Evolutionary conservation across 2,797 vertebrate genomes (phyloP).

Genomic region (Lutjanus argentimaculatus): DNA sequence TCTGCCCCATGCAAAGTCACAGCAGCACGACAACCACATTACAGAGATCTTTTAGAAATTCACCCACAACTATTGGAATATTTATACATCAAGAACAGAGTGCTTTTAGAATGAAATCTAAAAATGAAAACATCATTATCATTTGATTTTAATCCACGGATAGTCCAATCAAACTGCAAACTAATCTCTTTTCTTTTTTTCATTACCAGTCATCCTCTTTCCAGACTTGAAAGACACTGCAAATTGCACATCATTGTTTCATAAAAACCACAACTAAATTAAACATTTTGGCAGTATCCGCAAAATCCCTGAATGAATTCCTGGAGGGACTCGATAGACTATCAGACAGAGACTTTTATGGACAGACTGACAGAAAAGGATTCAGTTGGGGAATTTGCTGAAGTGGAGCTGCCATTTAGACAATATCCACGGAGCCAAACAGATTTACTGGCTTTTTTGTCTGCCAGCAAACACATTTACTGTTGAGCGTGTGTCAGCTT

Average conservation of each 20-base stretch:
- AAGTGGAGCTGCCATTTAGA: slow-evolving; percentile 77
- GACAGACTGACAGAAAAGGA: slow-evolving; percentile 62
- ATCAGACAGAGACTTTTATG: slow-evolving; percentile 71
- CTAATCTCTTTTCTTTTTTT: slow-evolving; percentile 19
- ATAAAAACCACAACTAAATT: slow-evolving; percentile 61
- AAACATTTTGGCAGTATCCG: slow-evolving; percentile 65
- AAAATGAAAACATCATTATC: slow-evolving; percentile 15
- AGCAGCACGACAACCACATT: slow-evolving; percentile 9
- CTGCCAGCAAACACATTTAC: slow-evolving; percentile 76
- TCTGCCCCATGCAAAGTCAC: slow-evolving; percentile 66
- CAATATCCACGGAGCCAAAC: slow-evolving; percentile 74
- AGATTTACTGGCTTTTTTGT: slow-evolving; percentile 76
- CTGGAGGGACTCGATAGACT: slow-evolving; percentile 60
- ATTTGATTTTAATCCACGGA: slow-evolving; percentile 2
- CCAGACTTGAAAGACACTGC: slow-evolving; percentile 45
- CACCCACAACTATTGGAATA: background rate
- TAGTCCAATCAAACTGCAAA: slow-evolving; percentile 36
- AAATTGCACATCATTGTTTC: slow-evolving; percentile 61
- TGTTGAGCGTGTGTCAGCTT: slow-evolving; percentile 67
- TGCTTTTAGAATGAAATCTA: slow-evolving; percentile 18
- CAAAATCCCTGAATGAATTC: slow-evolving; percentile 59
- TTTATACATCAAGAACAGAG: background rate
- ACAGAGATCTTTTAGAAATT: slow-evolving; percentile 16
- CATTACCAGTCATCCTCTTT: slow-evolving; percentile 37
- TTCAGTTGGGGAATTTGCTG: slow-evolving; percentile 72